Base-by-base conservation (phyloP, 2,888 invertebrate species). In the Crocallis elinguaria region DNA sequence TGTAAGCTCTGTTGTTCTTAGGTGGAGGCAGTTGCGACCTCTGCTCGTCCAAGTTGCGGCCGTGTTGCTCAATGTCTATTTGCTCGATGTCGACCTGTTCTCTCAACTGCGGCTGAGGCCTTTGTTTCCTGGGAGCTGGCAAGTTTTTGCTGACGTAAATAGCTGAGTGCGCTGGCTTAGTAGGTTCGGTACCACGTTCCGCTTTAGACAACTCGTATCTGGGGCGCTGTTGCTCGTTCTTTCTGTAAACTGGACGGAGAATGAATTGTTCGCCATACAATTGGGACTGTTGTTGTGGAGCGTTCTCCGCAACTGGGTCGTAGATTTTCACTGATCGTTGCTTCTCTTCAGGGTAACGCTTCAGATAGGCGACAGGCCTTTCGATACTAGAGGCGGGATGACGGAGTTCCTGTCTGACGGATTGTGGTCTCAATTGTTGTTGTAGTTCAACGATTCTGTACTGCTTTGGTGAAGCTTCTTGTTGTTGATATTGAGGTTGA, bases 1-100 rank as follows among this genome's bases (percentile, higher is more conserved):
- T 92, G 50, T 92, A 92, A 1, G 92, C 92, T 59, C 86, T 91
- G 57, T 88, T 90, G 49, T 92, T 92, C 57, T 79, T 91, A 6
- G 92, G 92, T 1, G 92, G 92, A 45, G 92, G 92, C 43, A 92
- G 69, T n/a, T 80, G 85, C 0, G 86, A 76, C 50, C 89, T 72
- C 50, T 84, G 88, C 3, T 87, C 85, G 0, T 89, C 88, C 32
- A 86, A 67, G 36, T 65, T 85, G 44, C 84, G 86, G 0, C 79
- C 79, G 14, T 82, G 80, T 43, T 84, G 85, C 27, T 84, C 83
- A 9, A 78, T 50, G 14, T 75, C 77, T 0, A 75, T 69, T 37
- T 62, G 62, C 8, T 64, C 64, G 19, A 58, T 48, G n/a, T 54
- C 45, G 6, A 46, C 60, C 35, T 72, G 77, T 33, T 79, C 79